Conservation (phyloP, 2,113 vertebrate genomes). For the Ceyx cyanopectus region DNA sequence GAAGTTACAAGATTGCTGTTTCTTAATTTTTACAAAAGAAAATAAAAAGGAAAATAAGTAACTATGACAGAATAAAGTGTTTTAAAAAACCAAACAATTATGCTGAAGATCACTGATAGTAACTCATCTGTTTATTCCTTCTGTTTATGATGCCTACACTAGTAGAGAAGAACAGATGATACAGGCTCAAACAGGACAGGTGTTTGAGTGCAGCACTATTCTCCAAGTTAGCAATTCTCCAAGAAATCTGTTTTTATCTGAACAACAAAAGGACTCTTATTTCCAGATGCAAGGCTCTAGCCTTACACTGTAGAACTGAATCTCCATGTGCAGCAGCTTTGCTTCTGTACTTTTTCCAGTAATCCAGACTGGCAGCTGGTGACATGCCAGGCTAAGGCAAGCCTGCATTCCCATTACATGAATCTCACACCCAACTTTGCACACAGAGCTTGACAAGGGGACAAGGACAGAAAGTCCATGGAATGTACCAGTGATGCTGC, state of each 20-base stretch:
- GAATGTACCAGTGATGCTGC: neutral
- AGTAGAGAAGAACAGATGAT: neutral
- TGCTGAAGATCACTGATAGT: neutral
- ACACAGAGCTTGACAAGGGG: neutral
- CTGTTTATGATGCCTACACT: neutral
- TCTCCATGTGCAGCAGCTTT: neutral
- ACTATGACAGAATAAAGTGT: neutral
- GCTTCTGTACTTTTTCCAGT: neutral
- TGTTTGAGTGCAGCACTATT: neutral
- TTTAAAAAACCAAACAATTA: neutral
- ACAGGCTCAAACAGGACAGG: neutral
- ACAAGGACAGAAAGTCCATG: neutral
- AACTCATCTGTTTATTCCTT: neutral
- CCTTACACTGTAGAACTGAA: neutral
- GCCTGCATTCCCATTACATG: neutral
- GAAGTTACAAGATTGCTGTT: neutral
- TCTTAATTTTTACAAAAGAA: neutral
- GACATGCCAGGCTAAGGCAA: neutral
- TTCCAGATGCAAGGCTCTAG: neutral
- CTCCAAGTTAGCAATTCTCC: neutral
- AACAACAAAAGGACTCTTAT: neutral
- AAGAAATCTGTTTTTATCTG: neutral
- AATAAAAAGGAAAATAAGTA: neutral
- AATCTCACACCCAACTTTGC: neutral
- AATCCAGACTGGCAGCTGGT: neutral